phyloP scores from a whole-genome alignment of 2,888 invertebrate genomes.

The Aphidoletes aphidimyza region DNA sequence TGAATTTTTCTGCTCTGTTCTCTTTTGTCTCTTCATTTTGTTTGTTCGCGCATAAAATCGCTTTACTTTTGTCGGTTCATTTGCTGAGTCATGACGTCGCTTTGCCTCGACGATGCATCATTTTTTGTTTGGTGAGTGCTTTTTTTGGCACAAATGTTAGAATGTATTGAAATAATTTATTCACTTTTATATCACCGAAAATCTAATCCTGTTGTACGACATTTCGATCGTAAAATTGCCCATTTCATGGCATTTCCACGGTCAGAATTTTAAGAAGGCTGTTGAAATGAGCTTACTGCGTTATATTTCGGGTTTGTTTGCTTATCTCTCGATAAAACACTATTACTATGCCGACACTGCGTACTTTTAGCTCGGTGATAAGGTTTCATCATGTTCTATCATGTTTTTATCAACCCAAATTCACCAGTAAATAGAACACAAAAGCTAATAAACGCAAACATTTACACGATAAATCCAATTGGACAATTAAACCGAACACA shows the following conservation, averaged over 20 bases:
- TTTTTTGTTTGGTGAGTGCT: neutral
- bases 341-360: too few relatives aligned
- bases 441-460: neutral
- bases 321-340: too few relatives aligned
- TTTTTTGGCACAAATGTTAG: too few relatives aligned
- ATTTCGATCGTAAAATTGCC: neutral
- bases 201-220: conserved; percentile 35
- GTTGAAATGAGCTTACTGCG: neutral
- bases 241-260: neutral
- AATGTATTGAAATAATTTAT: too few relatives aligned
- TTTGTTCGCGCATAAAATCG: neutral
- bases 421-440: conserved; percentile 5
- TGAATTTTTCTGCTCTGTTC: neutral
- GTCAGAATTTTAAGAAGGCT: neutral
- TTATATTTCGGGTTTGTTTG: neutral
- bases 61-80: neutral
- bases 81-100: conserved; percentile 4
- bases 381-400: too few relatives aligned
- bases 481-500: neutral
- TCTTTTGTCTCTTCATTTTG: neutral
- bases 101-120: neutral
- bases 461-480: neutral
- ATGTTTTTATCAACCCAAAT: neutral
- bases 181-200: neutral
- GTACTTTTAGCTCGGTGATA: too few relatives aligned